A percentile compares a stretch with the other conserved stretches of the same genome.
Conservation (phyloP, 2,797 vertebrate species). For the Fratercula arctica region DNA sequence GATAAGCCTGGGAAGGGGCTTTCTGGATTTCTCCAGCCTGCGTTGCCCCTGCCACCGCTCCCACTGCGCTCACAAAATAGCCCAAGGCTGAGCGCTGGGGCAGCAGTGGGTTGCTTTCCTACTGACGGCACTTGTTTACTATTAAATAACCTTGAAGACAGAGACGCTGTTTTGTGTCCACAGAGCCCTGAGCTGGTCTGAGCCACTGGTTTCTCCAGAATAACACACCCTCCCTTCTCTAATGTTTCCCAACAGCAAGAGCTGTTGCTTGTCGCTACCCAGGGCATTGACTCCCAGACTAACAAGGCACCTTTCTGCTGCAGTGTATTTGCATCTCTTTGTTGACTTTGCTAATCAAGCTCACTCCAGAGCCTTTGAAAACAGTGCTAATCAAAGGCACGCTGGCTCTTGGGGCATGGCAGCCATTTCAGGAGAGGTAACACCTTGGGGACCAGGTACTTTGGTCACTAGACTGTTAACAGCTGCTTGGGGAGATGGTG, state of each 20-base stretch:
- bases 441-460: background rate
- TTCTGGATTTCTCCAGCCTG: background rate
- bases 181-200: background rate
- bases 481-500: background rate
- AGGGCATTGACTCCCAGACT: background rate
- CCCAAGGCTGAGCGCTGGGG: background rate
- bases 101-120: background rate
- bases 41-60: background rate
- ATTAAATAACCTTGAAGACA: slow-evolving; percentile 33
- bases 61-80: background rate
- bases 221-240: background rate
- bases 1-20: background rate
- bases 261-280: background rate
- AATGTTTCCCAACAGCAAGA: background rate
- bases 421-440: slow-evolving; percentile 3
- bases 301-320: slow-evolving; percentile 1
- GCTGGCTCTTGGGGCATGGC: background rate
- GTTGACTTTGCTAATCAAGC: slow-evolving; percentile 59
- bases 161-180: background rate
- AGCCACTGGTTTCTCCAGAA: slow-evolving; percentile 10
- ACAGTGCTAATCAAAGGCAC: background rate
- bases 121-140: background rate
- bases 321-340: slow-evolving; percentile 35
- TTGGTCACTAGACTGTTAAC: background rate
- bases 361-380: slow-evolving; percentile 34